Base-by-base conservation (phyloP, 2,113 vertebrate genomes). In the Trematocara unimaculatum region DNA sequence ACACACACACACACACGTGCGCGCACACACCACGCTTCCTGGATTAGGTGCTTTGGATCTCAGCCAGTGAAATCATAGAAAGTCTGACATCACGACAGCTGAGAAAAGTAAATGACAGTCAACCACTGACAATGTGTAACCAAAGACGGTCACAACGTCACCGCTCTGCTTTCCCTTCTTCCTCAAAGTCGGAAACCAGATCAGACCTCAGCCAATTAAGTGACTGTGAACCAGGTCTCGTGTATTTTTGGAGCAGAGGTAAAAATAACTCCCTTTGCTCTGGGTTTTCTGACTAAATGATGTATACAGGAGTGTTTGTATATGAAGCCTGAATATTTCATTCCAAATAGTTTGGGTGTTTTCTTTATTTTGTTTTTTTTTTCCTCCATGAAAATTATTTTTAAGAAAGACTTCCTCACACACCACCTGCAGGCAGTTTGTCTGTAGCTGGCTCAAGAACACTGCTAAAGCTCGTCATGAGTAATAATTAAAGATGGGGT, bases 201-300 rank as follows among this genome's bases (percentile, higher is more conserved):
- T 91, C 90, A 93, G 64, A 67, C 83, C 51, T 91, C 81, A 86
- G 81, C 91, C 90, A 87, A 93, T 90, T 85, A 86, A 85, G 83
- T 87, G 42, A 87, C 85, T 82, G 55, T 89, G 86, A 91, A 89
- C 40, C 84, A 72, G 91, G 87, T 2, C 92, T 88, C 0, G 2
- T 17, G 45, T 89, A 91, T 89, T 92, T 93, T 88, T 92, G 82
- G 91, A 91, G 60, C 81, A 26, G 53, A 40, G n/a, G 45, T 92
- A 93, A 94, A 95, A 93, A 94, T 90, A 94, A 89, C 87, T 45
- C 35, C 45, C 0, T 33, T 2, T 9, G 38, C 89, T 88, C 78
- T 67, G 53, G 47, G 70, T 35, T 82, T 84, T 72, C 42, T 62
- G 51, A 87, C 79, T 84, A 60, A 81, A 86, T 79, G 60, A 72